Percentiles rank a stretch among this genome's conserved stretches.
Conservation (phyloP, 2,113 vertebrate species). For the Etheostoma cragini region DNA sequence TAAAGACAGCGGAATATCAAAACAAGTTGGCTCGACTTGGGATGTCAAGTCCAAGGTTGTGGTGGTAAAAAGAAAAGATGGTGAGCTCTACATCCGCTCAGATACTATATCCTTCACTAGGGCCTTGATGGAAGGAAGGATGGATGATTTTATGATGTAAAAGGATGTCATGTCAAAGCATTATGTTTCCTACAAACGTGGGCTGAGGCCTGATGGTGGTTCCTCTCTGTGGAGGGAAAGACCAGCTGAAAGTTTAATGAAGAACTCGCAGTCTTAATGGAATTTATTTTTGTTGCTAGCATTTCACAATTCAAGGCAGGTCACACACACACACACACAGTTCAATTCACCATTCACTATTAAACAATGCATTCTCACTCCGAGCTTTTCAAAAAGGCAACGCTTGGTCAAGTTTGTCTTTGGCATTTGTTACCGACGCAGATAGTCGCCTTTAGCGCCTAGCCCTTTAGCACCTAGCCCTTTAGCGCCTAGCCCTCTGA, state of each 20-base stretch:
- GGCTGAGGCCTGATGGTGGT: not conserved
- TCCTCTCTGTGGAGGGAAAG: slow-evolving; percentile 4
- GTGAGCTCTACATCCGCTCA: not conserved
- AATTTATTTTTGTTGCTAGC: not conserved
- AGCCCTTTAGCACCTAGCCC: no score
- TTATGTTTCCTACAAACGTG: not conserved
- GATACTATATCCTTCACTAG: not conserved
- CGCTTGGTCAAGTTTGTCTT: no score
- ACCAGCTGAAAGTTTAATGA: slow-evolving; percentile 15
- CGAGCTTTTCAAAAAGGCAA: no score
- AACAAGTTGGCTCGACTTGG: not conserved
- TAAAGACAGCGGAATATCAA: not conserved
- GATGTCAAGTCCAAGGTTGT: not conserved
- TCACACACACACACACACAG: slow-evolving; percentile 7
- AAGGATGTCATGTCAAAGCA: no score
- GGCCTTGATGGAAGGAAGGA: not conserved
- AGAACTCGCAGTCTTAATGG: not conserved
- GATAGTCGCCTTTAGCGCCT: no score
- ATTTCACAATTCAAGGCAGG: no score
- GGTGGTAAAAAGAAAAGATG: not conserved
- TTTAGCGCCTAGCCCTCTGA: no score
- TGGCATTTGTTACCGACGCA: no score
- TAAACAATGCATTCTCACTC: no score
- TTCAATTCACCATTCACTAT: no score
- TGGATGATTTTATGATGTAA: not conserved